A percentile compares a stretch with the other conserved stretches of the same genome.
phyloP scores from a whole-genome alignment of 2,797 vertebrate species.

The Cyprinella venusta region DNA sequence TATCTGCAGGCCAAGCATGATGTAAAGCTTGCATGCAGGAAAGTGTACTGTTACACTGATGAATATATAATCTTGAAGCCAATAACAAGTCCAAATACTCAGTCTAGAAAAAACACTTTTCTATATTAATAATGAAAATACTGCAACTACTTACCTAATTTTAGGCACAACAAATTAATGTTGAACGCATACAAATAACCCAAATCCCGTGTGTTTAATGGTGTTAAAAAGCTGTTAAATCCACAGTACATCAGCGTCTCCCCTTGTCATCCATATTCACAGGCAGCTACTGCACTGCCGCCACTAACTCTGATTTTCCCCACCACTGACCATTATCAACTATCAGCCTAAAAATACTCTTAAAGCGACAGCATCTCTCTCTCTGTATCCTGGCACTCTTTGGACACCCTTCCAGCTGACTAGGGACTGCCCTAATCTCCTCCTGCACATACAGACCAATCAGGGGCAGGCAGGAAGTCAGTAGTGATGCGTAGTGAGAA shows the following conservation, averaged over 20 bases:
- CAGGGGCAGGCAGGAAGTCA: conserved; percentile 69
- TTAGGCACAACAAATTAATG: conserved; percentile 9
- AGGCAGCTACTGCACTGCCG: conserved; percentile 68
- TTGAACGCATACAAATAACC: neutral
- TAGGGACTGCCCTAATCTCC: conserved; percentile 67
- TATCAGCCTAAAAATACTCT: conserved; percentile 83
- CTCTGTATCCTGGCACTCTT: neutral
- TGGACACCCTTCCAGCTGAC: conserved; percentile 59
- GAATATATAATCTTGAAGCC: neutral
- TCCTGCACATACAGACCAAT: conserved; percentile 64
- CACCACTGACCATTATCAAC: conserved; percentile 77
- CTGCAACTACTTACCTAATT: conserved; percentile 46
- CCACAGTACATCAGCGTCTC: conserved; percentile 46
- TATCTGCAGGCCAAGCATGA: conserved; percentile 12
- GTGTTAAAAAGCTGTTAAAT: conserved; percentile 38
- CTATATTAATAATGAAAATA: neutral
- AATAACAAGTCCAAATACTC: neutral
- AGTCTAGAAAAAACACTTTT: neutral
- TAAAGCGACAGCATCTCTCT: conserved; percentile 77
- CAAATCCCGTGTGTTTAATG: conserved; percentile 6
- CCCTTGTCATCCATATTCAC: conserved; percentile 65
- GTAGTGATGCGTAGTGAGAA: conserved; percentile 63
- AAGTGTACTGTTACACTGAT: neutral
- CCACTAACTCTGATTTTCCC: conserved; percentile 73
- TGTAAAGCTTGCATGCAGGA: neutral